Evolutionary conservation across 2,888 invertebrate species (phyloP), one percentile per base, ranked within the genome.

Genomic region (Nebria brevicollis): DNA sequence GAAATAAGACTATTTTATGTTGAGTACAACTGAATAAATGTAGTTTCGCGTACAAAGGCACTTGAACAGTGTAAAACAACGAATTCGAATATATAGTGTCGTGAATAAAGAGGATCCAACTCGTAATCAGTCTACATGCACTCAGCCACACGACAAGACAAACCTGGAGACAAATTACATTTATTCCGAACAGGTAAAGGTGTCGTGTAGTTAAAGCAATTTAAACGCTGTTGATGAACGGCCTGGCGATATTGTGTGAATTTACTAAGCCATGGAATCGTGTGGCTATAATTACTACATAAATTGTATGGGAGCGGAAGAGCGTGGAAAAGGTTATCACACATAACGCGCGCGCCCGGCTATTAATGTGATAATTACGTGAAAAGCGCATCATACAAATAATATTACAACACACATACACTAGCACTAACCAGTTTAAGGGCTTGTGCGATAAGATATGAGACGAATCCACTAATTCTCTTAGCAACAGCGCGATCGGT

Each of bases 331-430:
- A 72, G 72, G 34, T 34, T 72, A 72, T 72, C 26, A 34, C 2
- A 34, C 34, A 34, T 34, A 34, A 34, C 34, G 72, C 72, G 72
- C 72, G n/a, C 34, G n/a, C 72, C 26, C 1, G 26, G 8, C 72
- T 34, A 41, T 65, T 76, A 76, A 76, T 41, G 65, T 76, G 76
- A 76, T 76, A 76, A 76, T 76, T 76, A 76, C 76, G 76, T 34
- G 66, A 15, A 26, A 66, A 66, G 66, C 76, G 76, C 76, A 76
- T 76, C 66, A 65, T 76, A 65, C 76, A 66, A 76, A 76, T 76
- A 76, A 76, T 66, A 76, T 76, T 76, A 66, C 76, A 76, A 66
- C 66, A 76, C 26, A 66, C 66, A 66, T 41, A 25, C 65, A 41
- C 42, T 76, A 66, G 76, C 34, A 34, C 34, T 34, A 2, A 34